A percentile compares a stretch with the other conserved stretches of the same genome.
These are phyloP conservation scores for Megalops atlanticus DNA, from an alignment of 2,113 vertebrate genomes.

Conservation along the genomic window DNA sequence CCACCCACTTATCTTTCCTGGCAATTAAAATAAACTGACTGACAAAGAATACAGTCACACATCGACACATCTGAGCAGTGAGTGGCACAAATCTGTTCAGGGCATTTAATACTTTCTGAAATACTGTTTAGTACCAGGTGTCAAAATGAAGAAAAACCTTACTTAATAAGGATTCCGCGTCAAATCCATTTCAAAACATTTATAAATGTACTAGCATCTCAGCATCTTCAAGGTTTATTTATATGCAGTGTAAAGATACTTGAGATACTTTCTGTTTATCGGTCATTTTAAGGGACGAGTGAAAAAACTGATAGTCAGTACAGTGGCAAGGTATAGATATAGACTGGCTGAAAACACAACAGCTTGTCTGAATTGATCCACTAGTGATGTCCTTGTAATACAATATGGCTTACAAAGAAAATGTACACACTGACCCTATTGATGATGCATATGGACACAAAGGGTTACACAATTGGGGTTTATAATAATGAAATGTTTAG, in stretches of 20 bases:
- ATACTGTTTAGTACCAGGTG: too few species aligned
- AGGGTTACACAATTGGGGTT: neutral
- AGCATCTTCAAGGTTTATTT: too few species aligned
- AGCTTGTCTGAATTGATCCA: neutral
- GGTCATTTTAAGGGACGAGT: too few species aligned
- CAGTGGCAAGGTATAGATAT: too few species aligned
- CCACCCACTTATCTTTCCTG: neutral
- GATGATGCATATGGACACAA: neutral
- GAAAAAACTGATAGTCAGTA: too few species aligned
- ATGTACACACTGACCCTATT: neutral
- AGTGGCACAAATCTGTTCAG: too few species aligned
- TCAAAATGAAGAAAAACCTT: neutral
- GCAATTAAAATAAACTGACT: neutral
- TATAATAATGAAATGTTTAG: neutral
- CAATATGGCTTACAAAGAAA: neutral
- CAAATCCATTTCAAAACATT: neutral
- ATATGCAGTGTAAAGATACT: too few species aligned
- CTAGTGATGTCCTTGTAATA: too few species aligned
- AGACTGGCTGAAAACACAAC: too few species aligned
- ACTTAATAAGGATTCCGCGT: neutral
- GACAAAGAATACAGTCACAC: neutral
- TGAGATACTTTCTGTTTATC: too few species aligned
- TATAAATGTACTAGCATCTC: neutral
- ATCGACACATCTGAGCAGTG: neutral
- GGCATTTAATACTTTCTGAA: too few species aligned